Evolutionary conservation across 1,140 invertebrate genomes (phyloP).

Genomic region (Sitobion miscanthi): DNA sequence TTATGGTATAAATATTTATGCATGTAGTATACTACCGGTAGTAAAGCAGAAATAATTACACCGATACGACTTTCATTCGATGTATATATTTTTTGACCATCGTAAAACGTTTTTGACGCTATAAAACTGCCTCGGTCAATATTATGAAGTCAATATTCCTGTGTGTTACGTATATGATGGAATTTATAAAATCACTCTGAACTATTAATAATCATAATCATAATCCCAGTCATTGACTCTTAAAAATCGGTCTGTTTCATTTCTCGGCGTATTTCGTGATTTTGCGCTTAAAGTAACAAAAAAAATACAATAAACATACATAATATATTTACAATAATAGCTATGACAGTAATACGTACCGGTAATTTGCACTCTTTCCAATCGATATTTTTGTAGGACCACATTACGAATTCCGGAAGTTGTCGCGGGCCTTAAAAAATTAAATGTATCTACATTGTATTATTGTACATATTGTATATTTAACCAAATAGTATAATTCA

Average conservation of each 20-base stretch:
- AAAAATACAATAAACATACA: background rate
- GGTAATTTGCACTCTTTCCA: background rate
- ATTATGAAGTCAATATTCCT: constrained; percentile 8
- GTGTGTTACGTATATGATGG: background rate
- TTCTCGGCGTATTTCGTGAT: background rate
- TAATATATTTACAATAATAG: background rate
- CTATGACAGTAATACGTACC: background rate
- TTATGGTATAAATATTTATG: background rate
- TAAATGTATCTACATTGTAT: background rate
- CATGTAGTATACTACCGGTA: background rate
- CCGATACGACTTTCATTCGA: constrained; percentile 6
- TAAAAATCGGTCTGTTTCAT: background rate
- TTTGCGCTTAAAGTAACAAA: background rate
- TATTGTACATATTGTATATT: background rate
- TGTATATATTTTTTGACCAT: background rate
- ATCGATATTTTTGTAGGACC: background rate
- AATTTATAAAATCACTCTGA: background rate
- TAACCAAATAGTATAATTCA: background rate
- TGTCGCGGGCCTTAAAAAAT: background rate
- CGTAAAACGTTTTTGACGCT: background rate
- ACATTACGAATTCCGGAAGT: background rate
- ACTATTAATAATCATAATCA: background rate
- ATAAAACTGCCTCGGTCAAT: background rate
- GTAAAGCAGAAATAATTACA: background rate
- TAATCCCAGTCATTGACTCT: background rate